Evolutionary conservation across 2,888 invertebrate genomes (phyloP).

Genomic region (Hemaris fuciformis): DNA sequence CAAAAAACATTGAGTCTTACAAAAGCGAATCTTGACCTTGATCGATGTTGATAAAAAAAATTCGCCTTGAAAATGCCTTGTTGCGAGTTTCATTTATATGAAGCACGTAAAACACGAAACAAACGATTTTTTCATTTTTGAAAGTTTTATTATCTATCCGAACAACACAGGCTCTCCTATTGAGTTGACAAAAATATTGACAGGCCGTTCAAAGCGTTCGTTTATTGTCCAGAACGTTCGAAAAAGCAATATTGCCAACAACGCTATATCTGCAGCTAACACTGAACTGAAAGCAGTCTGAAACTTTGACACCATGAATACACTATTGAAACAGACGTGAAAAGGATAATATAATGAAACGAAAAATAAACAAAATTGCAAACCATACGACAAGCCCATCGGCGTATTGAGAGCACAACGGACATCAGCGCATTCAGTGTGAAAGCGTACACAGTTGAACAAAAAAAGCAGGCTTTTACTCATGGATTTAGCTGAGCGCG

Average conservation of each 20-base stretch:
- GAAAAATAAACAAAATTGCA: not conserved
- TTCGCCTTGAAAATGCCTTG: too few relatives aligned
- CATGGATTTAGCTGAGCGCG: constrained; percentile 43
- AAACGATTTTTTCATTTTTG: too few relatives aligned
- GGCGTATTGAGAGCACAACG: not conserved
- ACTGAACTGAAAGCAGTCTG: not conserved
- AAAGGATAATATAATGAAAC: not conserved
- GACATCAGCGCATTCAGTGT: constrained; percentile 1
- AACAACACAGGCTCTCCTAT: not conserved
- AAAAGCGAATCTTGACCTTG: too few relatives aligned
- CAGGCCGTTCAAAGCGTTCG: not conserved
- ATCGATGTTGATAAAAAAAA: too few relatives aligned
- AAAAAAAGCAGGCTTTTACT: constrained; percentile 46
- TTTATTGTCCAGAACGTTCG: not conserved
- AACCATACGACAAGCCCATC: not conserved
- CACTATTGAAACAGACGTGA: not conserved
- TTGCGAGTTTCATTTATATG: too few relatives aligned
- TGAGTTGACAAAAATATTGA: not conserved
- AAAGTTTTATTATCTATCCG: not conserved
- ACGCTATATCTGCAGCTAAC: not conserved
- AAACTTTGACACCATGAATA: not conserved
- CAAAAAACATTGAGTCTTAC: too few relatives aligned
- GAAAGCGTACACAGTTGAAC: constrained; percentile 23
- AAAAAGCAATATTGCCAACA: not conserved
- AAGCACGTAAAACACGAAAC: too few relatives aligned